Evolutionary conservation across 2,113 vertebrate genomes (phyloP), one percentile per base, ranked within the genome.

Genomic region (Notiomystis cincta): DNA sequence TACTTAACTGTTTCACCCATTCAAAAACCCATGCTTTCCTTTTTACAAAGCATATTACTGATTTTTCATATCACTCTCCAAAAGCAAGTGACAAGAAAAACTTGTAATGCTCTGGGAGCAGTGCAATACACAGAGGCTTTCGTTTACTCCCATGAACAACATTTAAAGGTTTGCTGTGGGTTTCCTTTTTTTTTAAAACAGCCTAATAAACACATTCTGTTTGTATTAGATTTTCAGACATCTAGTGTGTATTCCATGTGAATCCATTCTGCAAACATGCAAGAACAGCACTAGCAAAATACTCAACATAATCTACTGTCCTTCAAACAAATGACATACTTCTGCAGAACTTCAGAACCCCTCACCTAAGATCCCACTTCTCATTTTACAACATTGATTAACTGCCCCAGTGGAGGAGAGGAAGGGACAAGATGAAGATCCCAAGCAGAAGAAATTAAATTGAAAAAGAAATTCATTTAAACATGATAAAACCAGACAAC

Each of bases 1-100:
- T 14, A 42, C 2, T 84, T 81, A 38, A 62, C 10, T 45, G 10
- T 25, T 33, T 40, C 15, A 73, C 3, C 31, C 35, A 42, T 4
- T 6, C 18, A 82, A 47, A 82, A 71, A 1, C 0, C 11, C 31
- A 73, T 7, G 18, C 12, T 24, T 27, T 73, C 23, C n/a, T 66
- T 67, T 47, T 60, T 35, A 82, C 30, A 42, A 57, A 58, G 28
- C 1, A 0, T 13, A 27, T 16, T 50, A 42, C 0, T 6, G 2
- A 35, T 50, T 66, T 79, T 71, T 82, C 42, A 2, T 38, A 48
- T 50, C 42, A 19, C 14, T 51, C 24, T 64, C 24, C 16, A 56
- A 51, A 77, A 66, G 14, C 28, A 89, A 35, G 24, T 4, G 9
- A 57, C 19, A 87, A 64, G 44, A 15, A 81, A 78, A 44, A 28